Evolutionary conservation across 2,797 vertebrate genomes (phyloP).

Genomic region (Mus minutoides): DNA sequence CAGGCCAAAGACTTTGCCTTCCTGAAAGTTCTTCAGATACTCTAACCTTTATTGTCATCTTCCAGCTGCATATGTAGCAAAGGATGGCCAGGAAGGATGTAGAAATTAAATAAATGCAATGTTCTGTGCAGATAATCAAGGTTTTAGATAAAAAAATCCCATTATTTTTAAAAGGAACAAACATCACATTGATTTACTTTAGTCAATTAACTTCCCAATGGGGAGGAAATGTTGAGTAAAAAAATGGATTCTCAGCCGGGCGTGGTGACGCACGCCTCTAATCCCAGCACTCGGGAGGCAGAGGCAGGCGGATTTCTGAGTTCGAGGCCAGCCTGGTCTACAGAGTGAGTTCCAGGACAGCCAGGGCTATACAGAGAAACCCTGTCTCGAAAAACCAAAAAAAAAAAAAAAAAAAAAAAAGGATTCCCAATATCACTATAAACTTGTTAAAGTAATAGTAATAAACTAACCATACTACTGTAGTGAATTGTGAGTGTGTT

Average conservation of each 20-base stretch:
- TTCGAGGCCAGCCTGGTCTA: no score
- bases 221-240: not conserved
- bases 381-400: no score
- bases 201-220: not conserved
- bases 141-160: slow-evolving; percentile 47
- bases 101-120: not conserved
- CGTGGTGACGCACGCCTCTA: no score
- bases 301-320: no score
- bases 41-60: not conserved
- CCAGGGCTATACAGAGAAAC: no score
- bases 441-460: slow-evolving; percentile 39
- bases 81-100: not conserved
- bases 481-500: not conserved
- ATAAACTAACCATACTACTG: not conserved
- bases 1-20: not conserved
- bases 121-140: not conserved
- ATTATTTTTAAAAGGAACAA: slow-evolving; percentile 7
- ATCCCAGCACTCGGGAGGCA: no score
- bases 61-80: no score
- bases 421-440: not conserved
- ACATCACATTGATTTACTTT: slow-evolving; percentile 41
- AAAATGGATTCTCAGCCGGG: no score
- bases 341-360: no score
- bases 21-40: not conserved
- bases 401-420: not conserved